Evolutionary conservation across 2,113 vertebrate species (phyloP).

Genomic region (Odontesthes bonariensis): DNA sequence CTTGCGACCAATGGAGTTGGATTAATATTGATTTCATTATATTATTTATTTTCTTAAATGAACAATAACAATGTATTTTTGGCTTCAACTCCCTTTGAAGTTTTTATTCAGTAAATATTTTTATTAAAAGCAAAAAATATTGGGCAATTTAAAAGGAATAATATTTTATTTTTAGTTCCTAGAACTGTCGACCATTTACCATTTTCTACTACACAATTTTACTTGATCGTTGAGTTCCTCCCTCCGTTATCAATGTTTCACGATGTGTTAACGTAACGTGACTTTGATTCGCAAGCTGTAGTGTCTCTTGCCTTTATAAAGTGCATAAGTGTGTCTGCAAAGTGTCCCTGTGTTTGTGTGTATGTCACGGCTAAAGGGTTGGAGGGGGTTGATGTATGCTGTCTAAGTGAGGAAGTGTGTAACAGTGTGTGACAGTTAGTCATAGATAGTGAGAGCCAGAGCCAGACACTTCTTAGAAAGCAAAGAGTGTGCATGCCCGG

Average conservation of each 20-base stretch:
- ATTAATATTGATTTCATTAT: too few species aligned
- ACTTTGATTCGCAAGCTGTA: constrained; percentile 28
- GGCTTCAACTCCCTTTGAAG: background rate
- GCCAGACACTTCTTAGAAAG: constrained; percentile 77
- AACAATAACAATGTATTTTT: too few species aligned
- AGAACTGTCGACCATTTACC: too few species aligned
- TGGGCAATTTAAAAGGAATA: background rate
- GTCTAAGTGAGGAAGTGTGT: constrained; percentile 64
- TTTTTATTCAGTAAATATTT: background rate
- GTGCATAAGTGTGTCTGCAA: constrained; percentile 36
- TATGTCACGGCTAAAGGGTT: constrained; percentile 38
- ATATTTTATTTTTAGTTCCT: background rate
- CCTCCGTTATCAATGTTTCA: background rate
- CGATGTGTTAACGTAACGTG: constrained; percentile 6
- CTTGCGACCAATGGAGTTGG: too few species aligned
- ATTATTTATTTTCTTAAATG: too few species aligned
- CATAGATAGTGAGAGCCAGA: constrained; percentile 61
- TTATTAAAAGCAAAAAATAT: background rate
- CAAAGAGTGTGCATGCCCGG: constrained; percentile 68
- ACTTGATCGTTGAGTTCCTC: background rate
- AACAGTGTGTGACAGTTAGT: constrained; percentile 71
- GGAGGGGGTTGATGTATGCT: constrained; percentile 41
- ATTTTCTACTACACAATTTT: background rate
- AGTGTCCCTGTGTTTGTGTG: constrained; percentile 51
- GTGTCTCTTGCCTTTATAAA: constrained; percentile 45